Evolutionary conservation across 1,140 invertebrate species (phyloP).

Genomic region (Dufourea novaeangliae): DNA sequence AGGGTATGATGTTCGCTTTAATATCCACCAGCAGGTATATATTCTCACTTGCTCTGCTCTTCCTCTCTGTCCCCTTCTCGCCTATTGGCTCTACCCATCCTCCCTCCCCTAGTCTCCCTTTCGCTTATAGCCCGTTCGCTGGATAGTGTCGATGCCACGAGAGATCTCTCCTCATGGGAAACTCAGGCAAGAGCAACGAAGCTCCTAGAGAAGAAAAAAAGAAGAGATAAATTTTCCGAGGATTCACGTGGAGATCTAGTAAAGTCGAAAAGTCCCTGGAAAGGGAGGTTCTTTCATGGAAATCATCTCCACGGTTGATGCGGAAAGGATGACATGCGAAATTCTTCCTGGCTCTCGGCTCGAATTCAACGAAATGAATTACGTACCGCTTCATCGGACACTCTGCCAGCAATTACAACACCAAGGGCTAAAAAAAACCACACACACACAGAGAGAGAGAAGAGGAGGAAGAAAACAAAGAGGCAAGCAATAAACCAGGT

Average conservation of each 20-base stretch:
- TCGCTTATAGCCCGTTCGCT: slow-evolving; percentile 5
- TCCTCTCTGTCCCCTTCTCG: slow-evolving; percentile 41
- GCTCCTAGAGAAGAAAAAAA: slow-evolving; percentile 6
- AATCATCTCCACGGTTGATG: not conserved
- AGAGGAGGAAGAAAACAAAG: slow-evolving; percentile 5
- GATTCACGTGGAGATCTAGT: slow-evolving; percentile 10
- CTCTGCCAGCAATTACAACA: slow-evolving; percentile 3
- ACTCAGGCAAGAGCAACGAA: slow-evolving; percentile 27
- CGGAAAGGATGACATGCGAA: slow-evolving; percentile 39
- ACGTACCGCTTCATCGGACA: not conserved
- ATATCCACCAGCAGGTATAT: slow-evolving; percentile 80
- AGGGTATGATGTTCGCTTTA: slow-evolving; percentile 81
- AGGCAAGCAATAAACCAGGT: slow-evolving; percentile 4
- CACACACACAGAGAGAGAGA: slow-evolving; percentile 8
- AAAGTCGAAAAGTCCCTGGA: not conserved
- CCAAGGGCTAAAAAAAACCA: not conserved
- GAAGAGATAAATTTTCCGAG: slow-evolving; percentile 60
- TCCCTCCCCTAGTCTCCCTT: slow-evolving; percentile 32
- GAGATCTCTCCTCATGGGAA: slow-evolving; percentile 44
- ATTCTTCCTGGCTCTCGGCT: slow-evolving; percentile 5
- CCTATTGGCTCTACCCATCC: slow-evolving; percentile 29
- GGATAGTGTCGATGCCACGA: slow-evolving; percentile 9
- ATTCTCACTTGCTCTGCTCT: slow-evolving; percentile 66
- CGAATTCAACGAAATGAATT: slow-evolving; percentile 22
- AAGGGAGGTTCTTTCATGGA: not conserved